A percentile compares a stretch with the other conserved stretches of the same genome.
Conservation (phyloP, 2,888 invertebrate species). For the Globia sparganii region DNA sequence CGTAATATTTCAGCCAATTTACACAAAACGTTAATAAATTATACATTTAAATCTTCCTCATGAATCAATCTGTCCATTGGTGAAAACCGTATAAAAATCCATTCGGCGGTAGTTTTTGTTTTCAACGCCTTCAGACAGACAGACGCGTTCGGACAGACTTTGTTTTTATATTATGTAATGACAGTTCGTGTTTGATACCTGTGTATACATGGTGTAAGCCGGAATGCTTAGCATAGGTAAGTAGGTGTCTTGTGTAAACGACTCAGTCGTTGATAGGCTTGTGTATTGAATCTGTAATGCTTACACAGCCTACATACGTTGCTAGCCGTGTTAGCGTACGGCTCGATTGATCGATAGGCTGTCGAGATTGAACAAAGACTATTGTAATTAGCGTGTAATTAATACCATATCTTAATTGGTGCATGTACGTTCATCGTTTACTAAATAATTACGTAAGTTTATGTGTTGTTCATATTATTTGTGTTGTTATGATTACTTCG, state of each 20-base stretch:
- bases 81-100: not conserved
- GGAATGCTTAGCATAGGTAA: constrained; percentile 69
- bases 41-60: not conserved
- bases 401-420: constrained; percentile 55
- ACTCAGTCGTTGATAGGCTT: constrained; percentile 70
- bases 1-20: not conserved
- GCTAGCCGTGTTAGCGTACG: constrained; percentile 16
- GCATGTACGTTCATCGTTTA: constrained; percentile 20
- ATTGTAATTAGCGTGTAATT: constrained; percentile 54
- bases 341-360: constrained; percentile 41
- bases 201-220: constrained; percentile 60
- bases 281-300: constrained; percentile 69
- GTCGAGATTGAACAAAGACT: constrained; percentile 54
- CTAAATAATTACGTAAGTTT: constrained; percentile 9
- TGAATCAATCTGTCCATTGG: not conserved
- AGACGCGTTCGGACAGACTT: not conserved
- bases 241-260: constrained; percentile 71
- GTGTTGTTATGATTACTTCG: not conserved
- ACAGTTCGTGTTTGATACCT: constrained; percentile 53
- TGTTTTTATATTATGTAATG: not conserved
- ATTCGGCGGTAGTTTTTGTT: not conserved
- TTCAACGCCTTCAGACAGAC: not conserved
- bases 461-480: not conserved
- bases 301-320: constrained; percentile 42
- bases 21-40: not conserved